A percentile compares a stretch with the other conserved stretches of the same genome.
Conservation (phyloP, 1,140 invertebrate species). For the Tetramorium parvispinum region DNA sequence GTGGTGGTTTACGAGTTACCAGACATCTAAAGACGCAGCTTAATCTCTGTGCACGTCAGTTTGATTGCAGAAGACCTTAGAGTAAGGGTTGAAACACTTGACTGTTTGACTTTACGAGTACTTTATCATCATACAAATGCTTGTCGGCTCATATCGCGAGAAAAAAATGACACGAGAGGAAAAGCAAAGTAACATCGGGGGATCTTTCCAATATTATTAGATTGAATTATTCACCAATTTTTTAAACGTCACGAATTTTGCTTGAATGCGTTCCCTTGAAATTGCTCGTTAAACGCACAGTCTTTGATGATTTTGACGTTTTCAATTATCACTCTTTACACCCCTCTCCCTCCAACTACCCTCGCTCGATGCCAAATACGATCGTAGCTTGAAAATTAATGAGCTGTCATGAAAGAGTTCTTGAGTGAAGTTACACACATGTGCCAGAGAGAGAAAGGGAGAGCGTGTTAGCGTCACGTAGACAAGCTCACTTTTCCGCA, state of each 20-base stretch:
- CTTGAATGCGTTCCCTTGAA: slow-evolving; percentile 15
- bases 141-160: not conserved
- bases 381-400: slow-evolving; percentile 68
- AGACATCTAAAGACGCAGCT: not conserved
- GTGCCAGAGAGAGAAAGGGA: not conserved
- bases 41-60: not conserved
- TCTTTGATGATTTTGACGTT: slow-evolving; percentile 67
- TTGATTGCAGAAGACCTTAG: not conserved
- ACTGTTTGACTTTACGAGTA: not conserved
- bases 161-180: not conserved
- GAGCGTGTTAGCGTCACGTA: slow-evolving; percentile 13
- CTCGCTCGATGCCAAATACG: slow-evolving; percentile 34
- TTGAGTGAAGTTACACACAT: slow-evolving; percentile 19
- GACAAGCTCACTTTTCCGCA: slow-evolving; percentile 23
- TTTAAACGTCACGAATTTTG: slow-evolving; percentile 43
- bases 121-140: not conserved
- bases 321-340: slow-evolving; percentile 64
- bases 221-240: not conserved
- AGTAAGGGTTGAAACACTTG: not conserved
- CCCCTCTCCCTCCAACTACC: not conserved
- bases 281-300: slow-evolving; percentile 11
- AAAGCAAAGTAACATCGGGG: not conserved
- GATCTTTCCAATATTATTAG: not conserved
- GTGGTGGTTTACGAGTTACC: not conserved
- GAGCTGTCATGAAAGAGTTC: slow-evolving; percentile 71